phyloP scores from a whole-genome alignment of 2,113 vertebrate species.

The Nerophis ophidion region DNA sequence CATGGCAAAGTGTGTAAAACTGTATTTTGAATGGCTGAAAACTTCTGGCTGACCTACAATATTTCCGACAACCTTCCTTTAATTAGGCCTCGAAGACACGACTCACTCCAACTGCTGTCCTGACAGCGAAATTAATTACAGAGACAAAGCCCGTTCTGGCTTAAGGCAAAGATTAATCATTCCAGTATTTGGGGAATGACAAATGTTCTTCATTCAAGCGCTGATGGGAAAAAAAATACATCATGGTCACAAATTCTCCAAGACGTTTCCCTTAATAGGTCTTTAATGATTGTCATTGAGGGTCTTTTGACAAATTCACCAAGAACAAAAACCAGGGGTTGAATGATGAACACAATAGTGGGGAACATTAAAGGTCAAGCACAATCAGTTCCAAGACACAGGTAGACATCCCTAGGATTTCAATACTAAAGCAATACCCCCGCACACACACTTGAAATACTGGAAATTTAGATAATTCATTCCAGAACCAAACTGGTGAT shows the following conservation, averaged over 20 bases:
- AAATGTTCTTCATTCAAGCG: conserved; percentile 49
- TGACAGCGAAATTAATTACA: conserved; percentile 68
- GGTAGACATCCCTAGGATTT: neutral
- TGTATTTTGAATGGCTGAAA: conserved; percentile 37
- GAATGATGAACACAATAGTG: neutral
- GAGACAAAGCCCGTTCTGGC: conserved; percentile 64
- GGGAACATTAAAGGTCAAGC: neutral
- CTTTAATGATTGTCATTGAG: neutral
- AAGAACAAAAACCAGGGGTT: conserved; percentile 10
- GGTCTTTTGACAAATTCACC: conserved; percentile 1
- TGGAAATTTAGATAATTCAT: neutral
- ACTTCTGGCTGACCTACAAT: conserved; percentile 61
- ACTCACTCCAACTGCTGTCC: conserved; percentile 62
- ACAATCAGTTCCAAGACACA: neutral
- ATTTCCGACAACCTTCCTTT: conserved; percentile 68
- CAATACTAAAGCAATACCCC: too few species aligned
- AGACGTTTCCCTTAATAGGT: conserved; percentile 6
- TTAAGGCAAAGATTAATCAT: conserved; percentile 63
- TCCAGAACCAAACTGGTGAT: neutral
- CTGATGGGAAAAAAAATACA: conserved; percentile 39
- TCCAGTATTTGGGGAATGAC: conserved; percentile 63
- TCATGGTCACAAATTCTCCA: conserved; percentile 26
- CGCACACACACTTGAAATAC: neutral
- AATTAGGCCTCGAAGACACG: conserved; percentile 65
- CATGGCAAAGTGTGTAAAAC: conserved; percentile 32